Percentiles rank a stretch among this genome's conserved stretches.
Conservation (phyloP, 2,797 vertebrate genomes). For the Epinephelus malabaricus region DNA sequence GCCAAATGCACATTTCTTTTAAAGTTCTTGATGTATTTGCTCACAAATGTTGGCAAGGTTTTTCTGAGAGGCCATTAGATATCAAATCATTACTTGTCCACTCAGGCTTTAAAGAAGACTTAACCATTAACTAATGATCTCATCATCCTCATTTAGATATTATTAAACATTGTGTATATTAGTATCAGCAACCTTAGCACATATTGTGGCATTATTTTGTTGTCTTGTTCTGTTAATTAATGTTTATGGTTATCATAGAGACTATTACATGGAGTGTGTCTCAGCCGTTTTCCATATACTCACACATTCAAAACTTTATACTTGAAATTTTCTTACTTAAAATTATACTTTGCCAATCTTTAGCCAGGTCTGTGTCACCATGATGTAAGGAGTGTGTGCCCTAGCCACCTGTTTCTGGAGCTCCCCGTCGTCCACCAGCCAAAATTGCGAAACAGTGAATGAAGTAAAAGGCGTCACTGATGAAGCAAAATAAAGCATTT, state of each 20-base stretch:
- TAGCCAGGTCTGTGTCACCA: too few species aligned
- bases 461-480: background rate
- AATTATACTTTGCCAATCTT: too few species aligned
- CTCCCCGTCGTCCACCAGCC: too few species aligned
- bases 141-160: background rate
- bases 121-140: constrained; percentile 10
- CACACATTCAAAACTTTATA: too few species aligned
- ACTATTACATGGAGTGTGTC: constrained; percentile 4
- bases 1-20: constrained; percentile 53
- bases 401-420: too few species aligned
- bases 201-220: background rate
- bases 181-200: constrained; percentile 12
- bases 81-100: background rate
- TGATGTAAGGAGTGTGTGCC: too few species aligned
- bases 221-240: background rate
- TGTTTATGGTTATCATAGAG: background rate
- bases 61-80: constrained; percentile 19
- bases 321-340: too few species aligned
- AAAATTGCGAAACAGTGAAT: too few species aligned
- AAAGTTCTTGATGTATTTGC: constrained; percentile 26
- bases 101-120: background rate
- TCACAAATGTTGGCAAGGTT: constrained; percentile 17
- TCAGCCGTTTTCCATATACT: constrained; percentile 11
- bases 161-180: constrained; percentile 9
- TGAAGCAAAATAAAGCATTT: too few species aligned